These are phyloP conservation scores for Montipora efflorescens DNA, from an alignment of 64 coral and sea anemone genomes.

Conservation along the genomic window DNA sequence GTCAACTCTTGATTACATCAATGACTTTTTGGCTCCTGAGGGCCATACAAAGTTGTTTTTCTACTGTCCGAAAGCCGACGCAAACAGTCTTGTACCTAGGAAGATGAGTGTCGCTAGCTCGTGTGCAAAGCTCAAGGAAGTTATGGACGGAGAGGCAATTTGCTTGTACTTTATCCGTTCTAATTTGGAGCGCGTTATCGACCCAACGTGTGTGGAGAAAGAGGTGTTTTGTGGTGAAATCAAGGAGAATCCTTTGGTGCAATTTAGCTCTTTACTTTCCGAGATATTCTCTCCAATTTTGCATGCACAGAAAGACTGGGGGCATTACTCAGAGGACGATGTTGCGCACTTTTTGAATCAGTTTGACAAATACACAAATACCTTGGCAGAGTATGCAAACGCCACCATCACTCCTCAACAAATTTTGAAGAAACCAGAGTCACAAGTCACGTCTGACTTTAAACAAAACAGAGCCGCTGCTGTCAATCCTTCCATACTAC, in stretches of 20 bases:
- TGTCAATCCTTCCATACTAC: conserved; percentile 88
- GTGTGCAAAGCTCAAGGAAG: conserved; percentile 96
- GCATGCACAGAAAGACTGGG: conserved; percentile 91
- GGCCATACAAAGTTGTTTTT: conserved; percentile 99
- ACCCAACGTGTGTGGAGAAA: conserved; percentile 95
- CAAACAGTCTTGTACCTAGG: conserved; percentile 83
- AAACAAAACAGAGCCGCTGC: conserved; percentile 98
- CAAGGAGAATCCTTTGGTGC: conserved; percentile 94
- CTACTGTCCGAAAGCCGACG: conserved; percentile 89
- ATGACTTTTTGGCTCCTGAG: conserved; percentile 98
- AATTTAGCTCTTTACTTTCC: conserved; percentile 90
- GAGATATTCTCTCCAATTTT: conserved; percentile 89
- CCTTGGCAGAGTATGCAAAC: conserved; percentile 87
- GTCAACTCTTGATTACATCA: conserved; percentile 92
- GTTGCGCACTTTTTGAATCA: conserved; percentile 90
- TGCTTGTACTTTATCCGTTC: conserved; percentile 99
- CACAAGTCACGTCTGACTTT: conserved; percentile 96
- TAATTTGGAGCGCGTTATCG: conserved; percentile 94
- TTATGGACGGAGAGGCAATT: conserved; percentile 96
- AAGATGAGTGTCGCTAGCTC: conserved; percentile 93
- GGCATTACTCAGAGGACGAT: conserved; percentile 83
- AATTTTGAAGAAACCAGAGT: conserved; percentile 92
- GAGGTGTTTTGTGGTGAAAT: conserved; percentile 99
- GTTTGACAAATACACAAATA: conserved; percentile 91
- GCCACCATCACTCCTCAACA: conserved; percentile 92